These are phyloP conservation scores for Lateolabrax maculatus DNA, from an alignment of 2,797 vertebrate genomes.

Conservation along the genomic window DNA sequence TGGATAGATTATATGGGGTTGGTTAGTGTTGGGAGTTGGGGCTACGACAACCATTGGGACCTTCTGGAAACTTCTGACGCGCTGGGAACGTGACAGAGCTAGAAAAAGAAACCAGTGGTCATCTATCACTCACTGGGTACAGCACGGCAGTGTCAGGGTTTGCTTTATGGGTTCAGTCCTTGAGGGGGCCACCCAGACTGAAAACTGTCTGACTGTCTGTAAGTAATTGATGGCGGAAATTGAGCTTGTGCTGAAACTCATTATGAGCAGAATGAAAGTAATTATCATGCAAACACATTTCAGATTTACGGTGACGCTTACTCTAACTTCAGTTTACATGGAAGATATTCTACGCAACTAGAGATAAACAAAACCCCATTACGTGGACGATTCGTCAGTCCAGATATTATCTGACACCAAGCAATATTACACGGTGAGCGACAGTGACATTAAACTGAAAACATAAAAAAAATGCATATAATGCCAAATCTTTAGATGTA, in stretches of 20 bases:
- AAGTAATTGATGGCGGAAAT: slow-evolving; percentile 42
- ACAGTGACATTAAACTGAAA: background rate
- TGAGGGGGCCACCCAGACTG: slow-evolving; percentile 47
- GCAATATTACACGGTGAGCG: background rate
- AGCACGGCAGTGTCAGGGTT: slow-evolving; percentile 8
- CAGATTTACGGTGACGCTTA: slow-evolving; percentile 26
- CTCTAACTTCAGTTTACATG: background rate
- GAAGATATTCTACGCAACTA: background rate
- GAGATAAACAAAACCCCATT: background rate
- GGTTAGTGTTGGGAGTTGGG: slow-evolving; percentile 48
- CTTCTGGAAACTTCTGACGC: slow-evolving; percentile 55
- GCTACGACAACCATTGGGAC: slow-evolving; percentile 42
- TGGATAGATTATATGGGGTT: slow-evolving; percentile 41
- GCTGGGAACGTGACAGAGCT: slow-evolving; percentile 37
- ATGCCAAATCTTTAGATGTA: slow-evolving; percentile 15
- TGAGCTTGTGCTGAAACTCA: slow-evolving; percentile 39
- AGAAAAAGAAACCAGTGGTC: slow-evolving; percentile 35
- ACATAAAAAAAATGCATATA: background rate
- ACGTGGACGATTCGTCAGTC: background rate
- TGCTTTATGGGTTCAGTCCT: slow-evolving; percentile 33
- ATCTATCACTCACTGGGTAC: slow-evolving; percentile 30
- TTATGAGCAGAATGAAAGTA: slow-evolving; percentile 47
- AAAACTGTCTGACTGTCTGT: slow-evolving; percentile 29
- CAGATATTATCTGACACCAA: slow-evolving; percentile 9
- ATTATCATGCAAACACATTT: slow-evolving; percentile 54